Conservation (phyloP, 2,797 vertebrate species). For the Clarias platycephalus region DNA sequence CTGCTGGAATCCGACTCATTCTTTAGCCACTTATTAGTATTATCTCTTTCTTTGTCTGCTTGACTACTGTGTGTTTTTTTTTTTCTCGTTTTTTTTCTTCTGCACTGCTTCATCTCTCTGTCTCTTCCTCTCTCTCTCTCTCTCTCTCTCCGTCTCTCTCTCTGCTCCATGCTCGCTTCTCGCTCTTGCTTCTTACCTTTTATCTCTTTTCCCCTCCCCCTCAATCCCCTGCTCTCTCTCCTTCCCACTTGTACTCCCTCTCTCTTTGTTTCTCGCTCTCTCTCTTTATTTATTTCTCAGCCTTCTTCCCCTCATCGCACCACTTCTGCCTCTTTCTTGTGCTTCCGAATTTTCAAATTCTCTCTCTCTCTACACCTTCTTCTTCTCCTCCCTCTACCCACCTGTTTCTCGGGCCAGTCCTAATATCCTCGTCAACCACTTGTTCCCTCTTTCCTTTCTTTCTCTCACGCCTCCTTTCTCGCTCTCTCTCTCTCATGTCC, state of each 20-base stretch:
- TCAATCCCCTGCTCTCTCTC: constrained; percentile 25
- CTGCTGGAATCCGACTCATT: constrained; percentile 39
- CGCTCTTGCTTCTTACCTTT: background rate
- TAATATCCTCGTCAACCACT: constrained; percentile 8
- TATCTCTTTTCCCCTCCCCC: constrained; percentile 27
- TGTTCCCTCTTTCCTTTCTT: constrained; percentile 15
- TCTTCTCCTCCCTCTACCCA: constrained; percentile 6
- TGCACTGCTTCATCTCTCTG: background rate
- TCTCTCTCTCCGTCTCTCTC: background rate
- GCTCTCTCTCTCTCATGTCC: constrained; percentile 23
- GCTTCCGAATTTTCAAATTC: background rate
- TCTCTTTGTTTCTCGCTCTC: constrained; percentile 39
- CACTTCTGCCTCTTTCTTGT: background rate
- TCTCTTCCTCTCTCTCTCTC: constrained; percentile 6
- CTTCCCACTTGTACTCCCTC: constrained; percentile 2
- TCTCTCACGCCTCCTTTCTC: background rate
- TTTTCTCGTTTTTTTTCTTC: background rate
- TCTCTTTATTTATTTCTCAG: constrained; percentile 49
- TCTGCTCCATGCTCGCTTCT: background rate
- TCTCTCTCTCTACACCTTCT: constrained; percentile 23
- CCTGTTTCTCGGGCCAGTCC: background rate
- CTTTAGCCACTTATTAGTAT: constrained; percentile 37
- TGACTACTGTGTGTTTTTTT: background rate
- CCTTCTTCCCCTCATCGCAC: background rate
- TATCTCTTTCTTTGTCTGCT: constrained; percentile 36